These are phyloP conservation scores for Cyanocitta stelleri DNA, from an alignment of 2,113 vertebrate genomes.

Conservation along the genomic window DNA sequence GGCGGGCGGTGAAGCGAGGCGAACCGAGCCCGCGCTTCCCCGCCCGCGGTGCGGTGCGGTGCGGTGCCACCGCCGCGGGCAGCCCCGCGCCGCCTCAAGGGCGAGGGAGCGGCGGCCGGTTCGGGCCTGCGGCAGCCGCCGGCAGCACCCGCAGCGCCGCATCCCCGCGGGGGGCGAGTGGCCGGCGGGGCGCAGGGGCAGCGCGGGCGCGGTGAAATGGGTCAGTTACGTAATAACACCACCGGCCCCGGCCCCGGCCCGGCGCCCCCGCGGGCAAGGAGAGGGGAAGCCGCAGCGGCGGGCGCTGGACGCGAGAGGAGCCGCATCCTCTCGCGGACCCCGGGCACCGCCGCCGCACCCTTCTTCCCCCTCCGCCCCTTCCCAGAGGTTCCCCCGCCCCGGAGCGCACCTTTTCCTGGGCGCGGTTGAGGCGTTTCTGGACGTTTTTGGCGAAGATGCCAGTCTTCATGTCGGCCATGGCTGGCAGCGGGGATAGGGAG, in stretches of 20 bases:
- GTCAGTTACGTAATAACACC: not conserved
- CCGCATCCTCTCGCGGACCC: not conserved
- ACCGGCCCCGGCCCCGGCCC: not conserved
- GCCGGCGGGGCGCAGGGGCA: not conserved
- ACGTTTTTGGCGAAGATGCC: constrained; percentile 97
- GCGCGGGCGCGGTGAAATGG: not conserved
- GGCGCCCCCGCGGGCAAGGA: not conserved
- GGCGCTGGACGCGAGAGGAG: not conserved
- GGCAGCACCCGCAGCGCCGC: not conserved
- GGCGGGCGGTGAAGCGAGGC: not conserved
- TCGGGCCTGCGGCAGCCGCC: not conserved
- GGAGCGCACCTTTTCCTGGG: constrained; percentile 90
- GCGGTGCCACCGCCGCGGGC: not conserved
- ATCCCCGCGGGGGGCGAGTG: not conserved
- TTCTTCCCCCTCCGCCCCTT: not conserved
- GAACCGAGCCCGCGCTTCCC: not conserved
- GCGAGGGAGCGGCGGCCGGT: not conserved
- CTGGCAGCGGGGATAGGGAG: constrained; percentile 44
- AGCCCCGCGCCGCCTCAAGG: not conserved
- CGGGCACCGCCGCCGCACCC: not conserved
- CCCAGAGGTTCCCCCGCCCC: not conserved
- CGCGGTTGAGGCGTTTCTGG: constrained; percentile 90
- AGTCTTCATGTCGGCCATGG: constrained; percentile 96
- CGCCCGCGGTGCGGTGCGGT: not conserved
- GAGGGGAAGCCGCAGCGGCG: not conserved